Percentiles rank a stretch among this genome's conserved stretches.
Conservation (phyloP, 2,888 invertebrate species). For the Ceramica pisi region DNA sequence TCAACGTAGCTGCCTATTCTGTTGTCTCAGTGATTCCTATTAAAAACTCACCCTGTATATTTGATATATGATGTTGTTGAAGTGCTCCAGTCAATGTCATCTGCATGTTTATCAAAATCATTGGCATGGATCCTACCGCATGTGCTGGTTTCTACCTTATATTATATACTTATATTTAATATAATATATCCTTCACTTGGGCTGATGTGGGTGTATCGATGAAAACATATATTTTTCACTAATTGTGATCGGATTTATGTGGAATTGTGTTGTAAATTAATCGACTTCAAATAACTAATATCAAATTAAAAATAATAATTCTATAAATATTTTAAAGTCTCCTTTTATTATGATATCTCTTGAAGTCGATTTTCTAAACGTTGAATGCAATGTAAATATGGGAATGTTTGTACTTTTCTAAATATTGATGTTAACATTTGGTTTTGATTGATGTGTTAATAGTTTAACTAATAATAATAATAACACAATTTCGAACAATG, state of each 20-base stretch:
- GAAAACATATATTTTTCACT: conserved; percentile 27
- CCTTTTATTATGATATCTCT: conserved; percentile 16
- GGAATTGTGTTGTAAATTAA: conserved; percentile 46
- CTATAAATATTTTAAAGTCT: conserved; percentile 10
- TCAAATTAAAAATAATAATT: not conserved
- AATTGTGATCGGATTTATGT: conserved; percentile 30
- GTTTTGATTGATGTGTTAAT: conserved; percentile 53
- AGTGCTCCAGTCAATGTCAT: conserved; percentile 78
- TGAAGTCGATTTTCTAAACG: conserved; percentile 66
- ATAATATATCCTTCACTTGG: conserved; percentile 51
- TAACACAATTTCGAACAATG: conserved; percentile 49
- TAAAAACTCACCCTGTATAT: not conserved
- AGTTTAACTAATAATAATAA: conserved; percentile 36
- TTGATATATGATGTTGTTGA: conserved; percentile 55
- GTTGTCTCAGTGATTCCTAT: not conserved
- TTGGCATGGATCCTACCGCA: conserved; percentile 81
- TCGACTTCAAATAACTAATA: conserved; percentile 59
- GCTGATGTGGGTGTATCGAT: conserved; percentile 57
- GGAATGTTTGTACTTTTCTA: conserved; percentile 40
- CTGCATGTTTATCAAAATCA: conserved; percentile 78
- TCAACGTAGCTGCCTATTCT: not conserved
- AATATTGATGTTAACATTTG: conserved; percentile 52
- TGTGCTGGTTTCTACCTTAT: conserved; percentile 76
- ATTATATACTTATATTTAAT: conserved; percentile 38
- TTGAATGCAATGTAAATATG: conserved; percentile 60